Percentiles rank a stretch among this genome's conserved stretches.
Evolutionary conservation across 2,888 invertebrate genomes (phyloP).

Genomic region (Sepioteuthis lessoniana): DNA sequence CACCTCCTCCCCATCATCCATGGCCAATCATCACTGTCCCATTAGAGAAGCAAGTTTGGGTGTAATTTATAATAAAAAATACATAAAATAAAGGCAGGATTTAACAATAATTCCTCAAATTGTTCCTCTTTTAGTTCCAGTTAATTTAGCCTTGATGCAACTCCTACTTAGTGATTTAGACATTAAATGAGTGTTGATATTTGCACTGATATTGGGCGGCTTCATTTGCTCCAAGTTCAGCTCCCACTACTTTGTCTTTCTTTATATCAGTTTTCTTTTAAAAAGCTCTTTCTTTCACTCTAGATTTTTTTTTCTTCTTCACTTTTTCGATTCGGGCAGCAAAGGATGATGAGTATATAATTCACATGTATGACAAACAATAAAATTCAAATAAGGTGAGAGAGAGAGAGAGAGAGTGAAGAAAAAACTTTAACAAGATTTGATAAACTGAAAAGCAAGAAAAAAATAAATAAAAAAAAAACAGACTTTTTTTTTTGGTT

Average conservation of each 20-base stretch:
- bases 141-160: not conserved
- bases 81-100: no score
- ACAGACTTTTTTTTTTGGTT: not conserved
- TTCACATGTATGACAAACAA: not conserved
- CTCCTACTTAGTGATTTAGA: not conserved
- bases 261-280: not conserved
- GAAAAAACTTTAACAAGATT: not conserved
- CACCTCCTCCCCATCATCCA: no score
- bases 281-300: not conserved
- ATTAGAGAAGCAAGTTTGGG: no score
- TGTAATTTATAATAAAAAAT: no score
- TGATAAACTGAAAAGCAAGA: not conserved
- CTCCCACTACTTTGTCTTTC: no score
- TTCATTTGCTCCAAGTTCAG: not conserved
- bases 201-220: no score
- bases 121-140: not conserved
- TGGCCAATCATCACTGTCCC: no score
- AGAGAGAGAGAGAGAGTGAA: no score
- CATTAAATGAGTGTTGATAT: not conserved
- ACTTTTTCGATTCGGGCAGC: not conserved
- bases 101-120: not conserved
- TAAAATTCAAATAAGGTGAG: not conserved
- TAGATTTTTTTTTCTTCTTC: not conserved
- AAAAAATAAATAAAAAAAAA: not conserved
- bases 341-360: conserved; percentile 13